phyloP scores from a whole-genome alignment of 2,797 vertebrate species.

The Chloroceryle amazona region DNA sequence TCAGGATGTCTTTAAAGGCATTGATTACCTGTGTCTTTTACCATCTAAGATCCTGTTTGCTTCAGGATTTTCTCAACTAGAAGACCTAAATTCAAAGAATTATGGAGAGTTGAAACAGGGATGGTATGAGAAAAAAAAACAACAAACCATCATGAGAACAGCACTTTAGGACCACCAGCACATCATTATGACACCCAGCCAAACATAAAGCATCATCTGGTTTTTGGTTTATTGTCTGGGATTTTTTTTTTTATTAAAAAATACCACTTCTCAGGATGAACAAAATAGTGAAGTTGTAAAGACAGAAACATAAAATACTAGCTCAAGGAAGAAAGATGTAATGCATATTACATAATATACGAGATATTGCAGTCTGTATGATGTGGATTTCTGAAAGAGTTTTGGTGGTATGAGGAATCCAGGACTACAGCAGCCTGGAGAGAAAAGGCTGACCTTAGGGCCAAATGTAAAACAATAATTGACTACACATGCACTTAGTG shows the following conservation, averaged over 20 bases:
- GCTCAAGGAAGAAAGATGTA: neutral
- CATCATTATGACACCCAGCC: neutral
- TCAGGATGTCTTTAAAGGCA: neutral
- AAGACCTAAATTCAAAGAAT: neutral
- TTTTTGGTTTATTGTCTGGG: neutral
- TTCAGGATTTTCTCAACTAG: neutral
- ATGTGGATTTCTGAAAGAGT: neutral
- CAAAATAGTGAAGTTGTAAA: neutral
- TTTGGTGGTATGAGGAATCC: neutral
- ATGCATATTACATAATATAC: neutral
- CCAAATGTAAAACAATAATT: neutral
- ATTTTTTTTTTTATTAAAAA: neutral
- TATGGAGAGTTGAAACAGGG: neutral
- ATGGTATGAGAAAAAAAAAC: neutral
- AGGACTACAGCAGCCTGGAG: neutral
- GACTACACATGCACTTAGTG: neutral
- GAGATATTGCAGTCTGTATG: neutral
- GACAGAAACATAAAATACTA: neutral
- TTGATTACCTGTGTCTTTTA: neutral
- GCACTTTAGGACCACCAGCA: neutral
- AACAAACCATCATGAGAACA: neutral
- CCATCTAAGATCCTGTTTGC: neutral
- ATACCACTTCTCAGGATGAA: neutral
- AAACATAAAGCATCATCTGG: neutral
- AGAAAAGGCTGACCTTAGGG: neutral